These are phyloP conservation scores for Lanius collurio DNA, from an alignment of 2,113 vertebrate genomes.

Conservation along the genomic window DNA sequence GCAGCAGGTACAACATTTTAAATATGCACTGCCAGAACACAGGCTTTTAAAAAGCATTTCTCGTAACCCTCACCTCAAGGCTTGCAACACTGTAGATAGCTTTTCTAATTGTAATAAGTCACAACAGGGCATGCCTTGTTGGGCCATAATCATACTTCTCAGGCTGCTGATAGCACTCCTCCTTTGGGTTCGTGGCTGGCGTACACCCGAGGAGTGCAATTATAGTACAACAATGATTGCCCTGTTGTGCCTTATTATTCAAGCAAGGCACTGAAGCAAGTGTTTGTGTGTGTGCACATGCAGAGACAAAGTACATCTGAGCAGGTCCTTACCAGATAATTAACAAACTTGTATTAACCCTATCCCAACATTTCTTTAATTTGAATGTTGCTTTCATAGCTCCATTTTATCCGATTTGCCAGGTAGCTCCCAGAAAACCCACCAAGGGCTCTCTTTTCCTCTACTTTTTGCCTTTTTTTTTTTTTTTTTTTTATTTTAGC, in stretches of 20 bases:
- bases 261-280: conserved; percentile 43
- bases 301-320: conserved; percentile 60
- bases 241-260: conserved; percentile 71
- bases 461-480: background rate
- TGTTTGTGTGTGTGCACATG: conserved; percentile 61
- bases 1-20: conserved; percentile 66
- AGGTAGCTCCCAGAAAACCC: background rate
- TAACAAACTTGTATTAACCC: conserved; percentile 49
- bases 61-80: background rate
- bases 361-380: conserved; percentile 5
- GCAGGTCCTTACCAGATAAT: conserved; percentile 58
- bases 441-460: background rate
- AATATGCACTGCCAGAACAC: conserved; percentile 27
- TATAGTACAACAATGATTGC: conserved; percentile 59
- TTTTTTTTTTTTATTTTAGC: background rate
- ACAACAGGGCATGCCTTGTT: conserved; percentile 71
- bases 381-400: background rate
- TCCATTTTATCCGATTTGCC: background rate
- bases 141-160: conserved; percentile 67
- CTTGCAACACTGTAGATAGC: conserved; percentile 24
- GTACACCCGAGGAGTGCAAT: conserved; percentile 57
- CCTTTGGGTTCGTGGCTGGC: conserved; percentile 16
- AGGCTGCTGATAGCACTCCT: conserved; percentile 65
- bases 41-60: conserved; percentile 59
- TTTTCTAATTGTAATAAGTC: conserved; percentile 68